Conservation (phyloP, 2,113 vertebrate genomes). For the Psephotus haematonotus region DNA sequence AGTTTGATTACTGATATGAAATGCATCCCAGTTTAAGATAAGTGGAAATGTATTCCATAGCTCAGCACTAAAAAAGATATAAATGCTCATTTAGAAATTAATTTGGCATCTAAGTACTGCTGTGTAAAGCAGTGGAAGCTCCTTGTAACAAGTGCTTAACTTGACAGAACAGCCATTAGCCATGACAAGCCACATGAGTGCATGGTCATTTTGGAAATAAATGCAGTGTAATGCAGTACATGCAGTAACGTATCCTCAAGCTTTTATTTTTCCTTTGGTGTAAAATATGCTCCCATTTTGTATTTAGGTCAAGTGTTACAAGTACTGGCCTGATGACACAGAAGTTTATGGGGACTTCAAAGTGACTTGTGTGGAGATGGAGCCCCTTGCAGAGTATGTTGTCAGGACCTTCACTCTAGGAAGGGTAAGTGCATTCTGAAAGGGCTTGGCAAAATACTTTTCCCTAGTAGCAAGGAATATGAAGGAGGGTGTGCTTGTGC, state of each 20-base stretch:
- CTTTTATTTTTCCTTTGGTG: not conserved
- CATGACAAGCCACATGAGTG: not conserved
- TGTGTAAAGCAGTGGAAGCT: not conserved
- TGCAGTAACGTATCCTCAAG: not conserved
- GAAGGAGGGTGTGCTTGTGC: not conserved
- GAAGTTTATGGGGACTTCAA: constrained; percentile 98
- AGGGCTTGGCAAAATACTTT: not conserved
- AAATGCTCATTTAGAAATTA: not conserved
- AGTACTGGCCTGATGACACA: constrained; percentile 98
- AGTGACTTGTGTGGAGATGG: constrained; percentile 94
- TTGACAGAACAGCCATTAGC: not conserved
- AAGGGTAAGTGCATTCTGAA: constrained; percentile 80
- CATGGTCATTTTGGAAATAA: not conserved
- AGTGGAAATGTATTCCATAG: not conserved
- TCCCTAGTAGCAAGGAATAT: not conserved
- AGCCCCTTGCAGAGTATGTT: constrained; percentile 95
- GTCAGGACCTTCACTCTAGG: constrained; percentile 97
- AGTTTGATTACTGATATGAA: not conserved
- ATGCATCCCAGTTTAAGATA: not conserved
- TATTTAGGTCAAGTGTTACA: constrained; percentile 95
- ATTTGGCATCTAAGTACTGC: not conserved
- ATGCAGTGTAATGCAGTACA: not conserved
- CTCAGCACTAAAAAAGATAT: not conserved
- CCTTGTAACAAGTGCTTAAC: not conserved
- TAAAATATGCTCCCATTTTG: not conserved